Conservation (phyloP, 2,888 invertebrate species). For the Ophion slaviceki region DNA sequence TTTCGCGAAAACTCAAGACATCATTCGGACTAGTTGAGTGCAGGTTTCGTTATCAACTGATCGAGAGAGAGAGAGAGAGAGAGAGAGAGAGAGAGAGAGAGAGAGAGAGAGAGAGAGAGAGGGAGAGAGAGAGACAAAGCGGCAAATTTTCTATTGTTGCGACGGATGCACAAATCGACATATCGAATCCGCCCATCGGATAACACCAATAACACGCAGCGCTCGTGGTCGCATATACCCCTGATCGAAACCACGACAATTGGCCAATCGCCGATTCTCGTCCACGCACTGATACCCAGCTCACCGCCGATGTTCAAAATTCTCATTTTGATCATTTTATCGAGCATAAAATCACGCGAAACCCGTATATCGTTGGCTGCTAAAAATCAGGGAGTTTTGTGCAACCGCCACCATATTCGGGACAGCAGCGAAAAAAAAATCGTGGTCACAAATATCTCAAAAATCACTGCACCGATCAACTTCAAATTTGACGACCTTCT, state of each 20-base stretch:
- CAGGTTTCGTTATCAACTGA: too few relatives aligned
- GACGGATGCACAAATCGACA: slow-evolving; percentile 40
- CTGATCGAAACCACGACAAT: slow-evolving; percentile 25
- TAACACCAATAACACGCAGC: slow-evolving; percentile 37
- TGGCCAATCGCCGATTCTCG: slow-evolving; percentile 50
- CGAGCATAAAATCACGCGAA: background rate
- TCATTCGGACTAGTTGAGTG: too few relatives aligned
- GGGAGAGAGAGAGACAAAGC: background rate
- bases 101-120: background rate
- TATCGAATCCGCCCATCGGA: slow-evolving; percentile 37
- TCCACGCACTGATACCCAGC: slow-evolving; percentile 1
- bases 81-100: background rate
- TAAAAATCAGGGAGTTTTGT: background rate
- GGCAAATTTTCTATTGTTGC: slow-evolving; percentile 36
- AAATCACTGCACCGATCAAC: too few relatives aligned
- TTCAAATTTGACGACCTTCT: too few relatives aligned
- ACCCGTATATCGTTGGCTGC: background rate
- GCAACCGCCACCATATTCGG: background rate
- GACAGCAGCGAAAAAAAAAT: background rate
- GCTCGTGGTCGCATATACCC: background rate
- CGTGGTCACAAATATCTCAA: too few relatives aligned
- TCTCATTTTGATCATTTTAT: slow-evolving; percentile 12
- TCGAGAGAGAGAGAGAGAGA: background rate
- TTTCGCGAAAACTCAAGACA: too few relatives aligned
- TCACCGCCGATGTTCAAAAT: slow-evolving; percentile 1